These are phyloP conservation scores for Brenthis daphne DNA, from an alignment of 2,888 invertebrate genomes.

Conservation along the genomic window DNA sequence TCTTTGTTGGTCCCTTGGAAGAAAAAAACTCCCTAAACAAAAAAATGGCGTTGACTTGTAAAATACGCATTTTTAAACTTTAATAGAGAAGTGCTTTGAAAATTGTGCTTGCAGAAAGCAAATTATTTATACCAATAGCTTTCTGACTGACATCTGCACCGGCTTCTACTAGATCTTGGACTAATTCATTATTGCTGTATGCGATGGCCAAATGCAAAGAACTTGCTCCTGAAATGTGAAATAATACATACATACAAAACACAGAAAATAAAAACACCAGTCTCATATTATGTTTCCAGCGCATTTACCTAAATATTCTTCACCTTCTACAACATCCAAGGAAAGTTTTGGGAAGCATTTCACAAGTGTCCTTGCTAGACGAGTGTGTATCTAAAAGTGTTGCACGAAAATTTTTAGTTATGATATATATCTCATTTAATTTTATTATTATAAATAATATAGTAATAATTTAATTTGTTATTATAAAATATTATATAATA, in stretches of 20 bases:
- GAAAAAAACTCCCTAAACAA: slow-evolving; percentile 90
- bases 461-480: not conserved
- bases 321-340: slow-evolving; percentile 97
- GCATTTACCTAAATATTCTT: slow-evolving; percentile 93
- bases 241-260: slow-evolving; percentile 15
- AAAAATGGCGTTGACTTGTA: not conserved
- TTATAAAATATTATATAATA: not conserved
- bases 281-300: not conserved
- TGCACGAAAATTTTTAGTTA: not conserved
- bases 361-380: slow-evolving; percentile 93
- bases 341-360: slow-evolving; percentile 95
- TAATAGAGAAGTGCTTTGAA: not conserved
- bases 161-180: slow-evolving; percentile 94
- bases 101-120: not conserved
- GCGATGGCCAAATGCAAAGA: slow-evolving; percentile 98
- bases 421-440: too few relatives aligned
- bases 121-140: slow-evolving; percentile 87
- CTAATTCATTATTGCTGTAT: slow-evolving; percentile 96
- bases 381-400: slow-evolving; percentile 83
- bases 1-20: slow-evolving; percentile 96
- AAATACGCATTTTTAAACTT: not conserved
- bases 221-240: slow-evolving; percentile 87
- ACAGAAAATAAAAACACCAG: not conserved
- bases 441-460: not conserved
- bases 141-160: slow-evolving; percentile 96